Base-by-base conservation (phyloP, 2,888 invertebrate species). In the Diarsia rubi region DNA sequence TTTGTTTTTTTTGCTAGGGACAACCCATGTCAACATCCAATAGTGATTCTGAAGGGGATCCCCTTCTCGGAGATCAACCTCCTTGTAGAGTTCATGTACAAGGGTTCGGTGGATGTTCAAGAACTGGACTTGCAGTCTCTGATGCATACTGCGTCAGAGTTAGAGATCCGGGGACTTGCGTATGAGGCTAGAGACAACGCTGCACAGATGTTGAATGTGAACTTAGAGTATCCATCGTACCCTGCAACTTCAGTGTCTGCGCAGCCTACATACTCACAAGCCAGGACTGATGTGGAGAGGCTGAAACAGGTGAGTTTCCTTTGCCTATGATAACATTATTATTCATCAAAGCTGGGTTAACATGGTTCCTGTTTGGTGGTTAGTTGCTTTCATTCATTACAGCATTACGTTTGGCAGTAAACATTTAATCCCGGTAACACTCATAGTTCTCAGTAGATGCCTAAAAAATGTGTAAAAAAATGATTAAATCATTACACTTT, bases 1-100 rank as follows among this genome's bases (percentile, higher is more conserved):
- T 72, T 83, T 67, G 82, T 72, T 89, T 88, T n/a, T 37, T 89
- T 87, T 87, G 68, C 54, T 92, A 96, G 96, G 91, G 98, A 98
- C 92, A 98, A 98, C 93, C 97, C 97, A 88, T 97, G 97, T 90
- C 97, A 98, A 90, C 98, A 98, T 90, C 98, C 98, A 42, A 97
- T 98, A 83, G 97, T 98, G 84, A 97, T 98, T 79, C 94, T 98
- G 88, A 97, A 97, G 92, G 97, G 97, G 69, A 97, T 98, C 44
- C 97, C 97, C 1, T 97, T 97, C 87, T 97, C 97, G 69, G 97
- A 97, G 92, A 97, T 98, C 95, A 97, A 97, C 90, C 96, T 97
- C 78, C 95, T 98, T 57, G 95, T 98, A 80, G 97, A 98, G 90
- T 97, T 98, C 83, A 98, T 98, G 97, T 98, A 98, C 92, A 97